phyloP scores from a whole-genome alignment of 2,113 vertebrate species.

The Phoxinus phoxinus region DNA sequence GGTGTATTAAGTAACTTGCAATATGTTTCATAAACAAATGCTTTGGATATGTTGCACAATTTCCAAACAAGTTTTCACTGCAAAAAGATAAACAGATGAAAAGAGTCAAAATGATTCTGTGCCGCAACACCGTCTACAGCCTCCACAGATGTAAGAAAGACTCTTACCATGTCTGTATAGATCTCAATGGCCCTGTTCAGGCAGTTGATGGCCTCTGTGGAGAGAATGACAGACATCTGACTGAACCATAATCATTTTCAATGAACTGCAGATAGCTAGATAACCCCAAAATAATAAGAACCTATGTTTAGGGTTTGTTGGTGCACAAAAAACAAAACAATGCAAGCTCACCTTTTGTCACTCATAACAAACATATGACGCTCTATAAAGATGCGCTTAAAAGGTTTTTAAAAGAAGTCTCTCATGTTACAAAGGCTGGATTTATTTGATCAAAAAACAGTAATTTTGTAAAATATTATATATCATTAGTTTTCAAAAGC shows the following conservation, averaged over 20 bases:
- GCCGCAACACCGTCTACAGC: neutral
- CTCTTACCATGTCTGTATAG: constrained; percentile 93
- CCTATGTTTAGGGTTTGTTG: neutral
- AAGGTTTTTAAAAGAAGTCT: too few relatives aligned
- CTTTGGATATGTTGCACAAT: neutral
- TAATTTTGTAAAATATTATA: too few relatives aligned
- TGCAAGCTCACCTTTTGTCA: neutral
- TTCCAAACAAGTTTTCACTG: neutral
- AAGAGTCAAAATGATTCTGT: neutral
- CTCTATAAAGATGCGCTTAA: too few relatives aligned
- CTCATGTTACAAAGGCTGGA: too few relatives aligned
- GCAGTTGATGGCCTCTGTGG: constrained; percentile 92
- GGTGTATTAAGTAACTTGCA: neutral
- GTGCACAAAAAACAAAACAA: neutral
- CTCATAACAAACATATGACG: too few relatives aligned
- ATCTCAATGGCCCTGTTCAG: constrained; percentile 92
- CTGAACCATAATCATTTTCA: neutral
- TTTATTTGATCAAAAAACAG: too few relatives aligned
- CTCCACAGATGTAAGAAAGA: neutral
- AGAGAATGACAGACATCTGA: constrained; percentile 26
- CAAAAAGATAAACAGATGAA: neutral
- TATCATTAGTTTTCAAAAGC: too few relatives aligned
- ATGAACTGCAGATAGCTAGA: neutral
- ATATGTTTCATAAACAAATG: neutral
- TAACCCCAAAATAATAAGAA: neutral